These are phyloP conservation scores for Nasonia vitripennis DNA, from an alignment of 1,140 invertebrate genomes.

Conservation along the genomic window DNA sequence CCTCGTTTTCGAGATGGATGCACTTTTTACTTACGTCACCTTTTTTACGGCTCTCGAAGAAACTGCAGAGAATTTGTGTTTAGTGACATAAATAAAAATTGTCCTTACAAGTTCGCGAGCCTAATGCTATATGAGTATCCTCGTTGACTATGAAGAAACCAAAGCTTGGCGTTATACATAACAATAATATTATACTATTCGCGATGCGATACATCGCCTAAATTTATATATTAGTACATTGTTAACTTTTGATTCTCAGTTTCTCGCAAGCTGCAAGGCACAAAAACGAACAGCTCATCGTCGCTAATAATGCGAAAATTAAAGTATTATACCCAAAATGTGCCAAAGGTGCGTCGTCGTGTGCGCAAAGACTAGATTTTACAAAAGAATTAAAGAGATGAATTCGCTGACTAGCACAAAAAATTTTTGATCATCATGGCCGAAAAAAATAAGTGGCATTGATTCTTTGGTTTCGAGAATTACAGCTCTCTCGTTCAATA, in stretches of 20 bases:
- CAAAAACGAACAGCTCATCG: conserved; percentile 64
- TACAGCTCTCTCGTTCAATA: not conserved
- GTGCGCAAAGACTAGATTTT: conserved; percentile 44
- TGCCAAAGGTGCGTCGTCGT: not conserved
- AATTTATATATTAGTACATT: conserved; percentile 40
- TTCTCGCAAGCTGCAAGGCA: conserved; percentile 70
- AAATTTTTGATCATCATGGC: not conserved
- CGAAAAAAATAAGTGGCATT: not conserved
- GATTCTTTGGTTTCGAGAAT: conserved; percentile 46
- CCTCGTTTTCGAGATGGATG: not conserved
- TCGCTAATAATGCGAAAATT: not conserved
- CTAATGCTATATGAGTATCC: not conserved
- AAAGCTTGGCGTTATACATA: not conserved
- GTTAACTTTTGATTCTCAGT: conserved; percentile 65
- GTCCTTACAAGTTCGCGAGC: no score
- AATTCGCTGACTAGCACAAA: conserved; percentile 44
- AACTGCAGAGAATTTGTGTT: no score
- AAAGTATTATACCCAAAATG: no score
- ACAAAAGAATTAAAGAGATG: conserved; percentile 31
- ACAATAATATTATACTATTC: not conserved
- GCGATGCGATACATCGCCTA: conserved; percentile 4
- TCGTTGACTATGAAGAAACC: not conserved
- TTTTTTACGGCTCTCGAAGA: not conserved
- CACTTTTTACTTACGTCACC: not conserved
- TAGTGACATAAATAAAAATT: not conserved